Percentiles rank a stretch among this genome's conserved stretches.
Conservation (phyloP, 92 coral and sea anemone species). For the Zoanthus gigantus region DNA sequence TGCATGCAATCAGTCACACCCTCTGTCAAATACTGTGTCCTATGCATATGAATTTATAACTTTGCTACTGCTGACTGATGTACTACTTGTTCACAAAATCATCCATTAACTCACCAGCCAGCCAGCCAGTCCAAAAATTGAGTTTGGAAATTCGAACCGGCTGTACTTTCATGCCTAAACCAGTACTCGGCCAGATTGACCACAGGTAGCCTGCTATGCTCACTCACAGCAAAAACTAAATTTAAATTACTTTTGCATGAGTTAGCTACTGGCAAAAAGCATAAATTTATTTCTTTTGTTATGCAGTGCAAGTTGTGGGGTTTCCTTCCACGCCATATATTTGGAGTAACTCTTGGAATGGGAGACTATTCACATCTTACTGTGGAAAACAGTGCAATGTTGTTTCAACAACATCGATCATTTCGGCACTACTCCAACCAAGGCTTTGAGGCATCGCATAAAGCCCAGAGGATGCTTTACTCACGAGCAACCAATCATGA, state of each 20-base stretch:
- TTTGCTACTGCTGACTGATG: too few species aligned
- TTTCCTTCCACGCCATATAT: neutral
- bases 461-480: slow-evolving; percentile 56
- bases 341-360: slow-evolving; percentile 49
- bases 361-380: slow-evolving; percentile 60
- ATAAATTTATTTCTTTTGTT: neutral
- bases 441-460: slow-evolving; percentile 65
- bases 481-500: slow-evolving; percentile 62
- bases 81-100: too few species aligned
- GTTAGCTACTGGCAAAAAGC: neutral
- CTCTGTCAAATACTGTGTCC: too few species aligned
- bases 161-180: too few species aligned
- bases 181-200: too few species aligned
- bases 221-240: neutral
- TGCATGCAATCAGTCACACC: too few species aligned
- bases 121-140: too few species aligned
- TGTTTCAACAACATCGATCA: slow-evolving; percentile 35
- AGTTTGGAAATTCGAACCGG: too few species aligned
- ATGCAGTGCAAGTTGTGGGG: slow-evolving; percentile 41
- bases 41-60: too few species aligned
- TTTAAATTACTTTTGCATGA: neutral
- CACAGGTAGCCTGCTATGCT: too few species aligned
- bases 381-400: slow-evolving; percentile 52
- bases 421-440: slow-evolving; percentile 52
- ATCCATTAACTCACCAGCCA: too few species aligned